Conservation (phyloP, 2,797 vertebrate species). For the Tinamus major region DNA sequence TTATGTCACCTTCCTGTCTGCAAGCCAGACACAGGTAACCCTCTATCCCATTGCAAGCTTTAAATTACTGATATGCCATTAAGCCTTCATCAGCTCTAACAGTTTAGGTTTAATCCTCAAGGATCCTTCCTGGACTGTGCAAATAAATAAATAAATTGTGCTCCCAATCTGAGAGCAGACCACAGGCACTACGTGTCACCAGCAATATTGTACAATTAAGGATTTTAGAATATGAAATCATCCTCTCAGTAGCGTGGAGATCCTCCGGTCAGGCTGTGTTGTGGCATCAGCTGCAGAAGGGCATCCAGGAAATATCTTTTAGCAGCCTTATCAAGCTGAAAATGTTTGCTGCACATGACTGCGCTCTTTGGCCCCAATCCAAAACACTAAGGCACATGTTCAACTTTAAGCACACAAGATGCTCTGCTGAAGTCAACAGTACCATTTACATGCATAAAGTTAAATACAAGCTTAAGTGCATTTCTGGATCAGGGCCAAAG, state of each 20-base stretch:
- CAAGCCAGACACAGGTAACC: conserved; percentile 40
- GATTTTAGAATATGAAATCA: conserved; percentile 16
- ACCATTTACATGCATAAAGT: conserved; percentile 55
- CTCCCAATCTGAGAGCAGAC: not conserved
- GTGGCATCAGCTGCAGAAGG: conserved; percentile 53
- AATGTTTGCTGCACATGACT: conserved; percentile 54
- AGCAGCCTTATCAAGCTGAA: conserved; percentile 58
- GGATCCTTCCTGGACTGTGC: not conserved
- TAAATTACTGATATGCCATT: not conserved
- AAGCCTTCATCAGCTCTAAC: not conserved
- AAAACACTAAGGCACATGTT: conserved; percentile 59
- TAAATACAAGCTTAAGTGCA: conserved; percentile 70
- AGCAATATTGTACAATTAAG: not conserved
- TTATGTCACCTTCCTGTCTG: conserved; percentile 52
- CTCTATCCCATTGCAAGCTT: not conserved
- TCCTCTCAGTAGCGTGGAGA: not conserved
- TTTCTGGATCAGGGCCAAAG: conserved; percentile 59
- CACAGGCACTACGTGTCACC: not conserved
- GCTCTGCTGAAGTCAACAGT: conserved; percentile 49
- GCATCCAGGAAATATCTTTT: conserved; percentile 54
- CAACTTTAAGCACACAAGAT: conserved; percentile 57
- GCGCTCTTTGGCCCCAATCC: conserved; percentile 19
- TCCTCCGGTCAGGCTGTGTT: not conserved
- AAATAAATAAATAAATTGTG: not conserved
- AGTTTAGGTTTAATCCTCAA: not conserved